Evolutionary conservation across 35 echinoderm and acorn worm genomes (phyloP).

Genomic region (Heliocidaris tuberculata): DNA sequence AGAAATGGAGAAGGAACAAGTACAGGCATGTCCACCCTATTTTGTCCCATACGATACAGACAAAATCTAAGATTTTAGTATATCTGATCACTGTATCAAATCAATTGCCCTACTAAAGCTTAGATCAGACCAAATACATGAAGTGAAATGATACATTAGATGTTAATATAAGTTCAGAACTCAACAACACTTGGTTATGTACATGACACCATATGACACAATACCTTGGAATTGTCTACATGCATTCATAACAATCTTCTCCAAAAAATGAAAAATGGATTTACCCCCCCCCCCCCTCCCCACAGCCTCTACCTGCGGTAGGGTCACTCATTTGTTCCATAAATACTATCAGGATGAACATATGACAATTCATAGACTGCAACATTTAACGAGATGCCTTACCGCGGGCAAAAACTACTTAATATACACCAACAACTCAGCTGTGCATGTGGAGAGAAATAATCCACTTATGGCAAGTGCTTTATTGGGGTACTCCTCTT

Average conservation of each 20-base stretch:
- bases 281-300: neutral
- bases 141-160: too few species aligned
- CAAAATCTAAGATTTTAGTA: too few species aligned
- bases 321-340: neutral
- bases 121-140: too few species aligned
- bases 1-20: too few species aligned
- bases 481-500: conserved; percentile 34
- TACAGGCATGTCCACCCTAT: too few species aligned
- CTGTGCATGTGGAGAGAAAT: conserved; percentile 14
- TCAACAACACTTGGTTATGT: too few species aligned
- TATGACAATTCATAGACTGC: neutral
- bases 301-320: neutral
- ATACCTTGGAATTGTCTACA: too few species aligned
- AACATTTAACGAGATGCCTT: neutral
- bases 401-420: neutral
- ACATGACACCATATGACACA: too few species aligned
- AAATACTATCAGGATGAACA: neutral
- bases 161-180: too few species aligned
- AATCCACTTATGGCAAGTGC: conserved; percentile 25
- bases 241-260: neutral
- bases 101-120: too few species aligned
- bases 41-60: too few species aligned
- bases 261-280: neutral
- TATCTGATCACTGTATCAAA: too few species aligned
- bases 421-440: conserved; percentile 33